Evolutionary conservation across 2,113 vertebrate species (phyloP).

Genomic region (Petromus typicus): DNA sequence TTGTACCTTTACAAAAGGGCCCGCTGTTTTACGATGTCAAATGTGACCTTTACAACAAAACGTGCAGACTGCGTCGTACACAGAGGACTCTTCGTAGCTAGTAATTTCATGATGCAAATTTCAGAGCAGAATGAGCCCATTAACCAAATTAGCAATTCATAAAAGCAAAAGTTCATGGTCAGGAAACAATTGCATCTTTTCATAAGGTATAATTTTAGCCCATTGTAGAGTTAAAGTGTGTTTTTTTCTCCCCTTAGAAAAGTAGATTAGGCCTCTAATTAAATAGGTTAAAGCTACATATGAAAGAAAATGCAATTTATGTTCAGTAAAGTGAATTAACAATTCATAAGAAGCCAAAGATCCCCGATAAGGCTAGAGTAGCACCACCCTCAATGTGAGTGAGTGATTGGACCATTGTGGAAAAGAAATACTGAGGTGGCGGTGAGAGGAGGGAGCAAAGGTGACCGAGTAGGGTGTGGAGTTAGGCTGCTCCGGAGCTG

Average conservation of each 20-base stretch:
- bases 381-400: conserved; percentile 26
- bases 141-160: conserved; percentile 86
- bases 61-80: conserved; percentile 56
- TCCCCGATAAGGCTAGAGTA: not conserved
- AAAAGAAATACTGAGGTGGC: accelerated
- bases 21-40: conserved; percentile 67
- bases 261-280: conserved; percentile 70
- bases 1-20: conserved; percentile 80
- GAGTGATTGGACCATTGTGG: not conserved
- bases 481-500: accelerated
- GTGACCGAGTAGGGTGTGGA: not conserved
- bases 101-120: conserved; percentile 83
- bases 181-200: conserved; percentile 80
- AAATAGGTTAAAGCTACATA: conserved; percentile 74
- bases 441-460: not conserved
- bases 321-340: conserved; percentile 48
- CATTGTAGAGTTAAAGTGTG: conserved; percentile 62
- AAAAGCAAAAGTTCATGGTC: conserved; percentile 81
- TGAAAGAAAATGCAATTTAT: conserved; percentile 69
- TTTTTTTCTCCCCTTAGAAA: conserved; percentile 27
- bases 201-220: conserved; percentile 77
- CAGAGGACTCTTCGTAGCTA: conserved; percentile 75
- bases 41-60: conserved; percentile 77
- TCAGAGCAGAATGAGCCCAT: conserved; percentile 82
- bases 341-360: conserved; percentile 55